phyloP scores from a whole-genome alignment of 23 tunicate genomes.

The Styela plicata region DNA sequence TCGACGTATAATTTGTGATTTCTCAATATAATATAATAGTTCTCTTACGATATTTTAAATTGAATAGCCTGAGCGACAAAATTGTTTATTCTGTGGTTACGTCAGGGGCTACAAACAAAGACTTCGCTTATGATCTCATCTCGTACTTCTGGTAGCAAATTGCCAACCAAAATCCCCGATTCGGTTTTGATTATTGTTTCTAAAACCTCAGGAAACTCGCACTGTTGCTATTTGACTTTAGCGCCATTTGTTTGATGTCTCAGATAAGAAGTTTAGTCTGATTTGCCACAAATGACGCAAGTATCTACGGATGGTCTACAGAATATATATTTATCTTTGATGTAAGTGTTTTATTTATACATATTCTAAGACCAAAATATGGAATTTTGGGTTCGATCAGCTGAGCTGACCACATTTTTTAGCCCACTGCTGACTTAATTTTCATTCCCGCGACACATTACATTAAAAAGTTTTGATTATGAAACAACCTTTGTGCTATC shows the following conservation, averaged over 20 bases:
- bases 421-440: too few relatives aligned
- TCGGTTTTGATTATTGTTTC: background rate
- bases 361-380: too few relatives aligned
- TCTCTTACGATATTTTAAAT: background rate
- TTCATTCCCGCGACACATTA: too few relatives aligned
- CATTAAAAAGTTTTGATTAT: too few relatives aligned
- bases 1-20: background rate
- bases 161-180: background rate
- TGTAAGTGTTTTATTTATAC: too few relatives aligned
- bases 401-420: too few relatives aligned
- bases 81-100: background rate
- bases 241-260: background rate
- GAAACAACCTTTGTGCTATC: too few relatives aligned
- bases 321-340: too few relatives aligned
- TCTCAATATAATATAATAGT: background rate
- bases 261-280: too few relatives aligned
- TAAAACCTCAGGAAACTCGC: background rate
- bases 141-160: background rate
- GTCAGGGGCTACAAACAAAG: background rate
- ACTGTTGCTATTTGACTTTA: background rate
- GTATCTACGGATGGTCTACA: too few relatives aligned
- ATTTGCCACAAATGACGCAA: too few relatives aligned
- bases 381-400: too few relatives aligned
- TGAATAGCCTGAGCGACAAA: background rate
- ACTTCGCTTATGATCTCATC: background rate